Evolutionary conservation across 2,797 vertebrate genomes (phyloP).

Genomic region (Notoglanidium macrostoma): DNA sequence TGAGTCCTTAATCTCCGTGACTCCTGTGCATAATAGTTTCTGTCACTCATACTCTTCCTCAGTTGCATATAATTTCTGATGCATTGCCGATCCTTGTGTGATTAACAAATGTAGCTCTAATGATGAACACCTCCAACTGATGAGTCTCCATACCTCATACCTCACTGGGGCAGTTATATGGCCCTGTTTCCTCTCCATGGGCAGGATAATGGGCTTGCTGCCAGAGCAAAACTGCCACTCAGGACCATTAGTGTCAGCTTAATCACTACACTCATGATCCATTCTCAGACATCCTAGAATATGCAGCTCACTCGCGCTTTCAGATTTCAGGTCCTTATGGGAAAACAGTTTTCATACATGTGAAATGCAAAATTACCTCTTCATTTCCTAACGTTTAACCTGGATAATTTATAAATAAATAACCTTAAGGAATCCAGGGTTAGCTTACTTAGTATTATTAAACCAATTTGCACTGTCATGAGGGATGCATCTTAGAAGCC

Average conservation of each 20-base stretch:
- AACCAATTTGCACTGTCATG: background rate
- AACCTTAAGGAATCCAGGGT: background rate
- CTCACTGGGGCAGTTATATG: constrained; percentile 47
- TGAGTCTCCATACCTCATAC: constrained; percentile 41
- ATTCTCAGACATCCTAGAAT: constrained; percentile 60
- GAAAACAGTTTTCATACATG: background rate
- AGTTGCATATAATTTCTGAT: constrained; percentile 44
- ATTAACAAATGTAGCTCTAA: constrained; percentile 48
- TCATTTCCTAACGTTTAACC: background rate
- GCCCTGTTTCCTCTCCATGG: constrained; percentile 66
- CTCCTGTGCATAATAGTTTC: background rate
- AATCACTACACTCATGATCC: constrained; percentile 74
- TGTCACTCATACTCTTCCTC: constrained; percentile 38
- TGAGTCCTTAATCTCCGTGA: constrained; percentile 38
- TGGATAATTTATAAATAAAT: background rate
- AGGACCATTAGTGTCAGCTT: constrained; percentile 75
- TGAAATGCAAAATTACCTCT: background rate
- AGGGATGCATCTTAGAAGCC: background rate
- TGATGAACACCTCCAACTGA: constrained; percentile 47
- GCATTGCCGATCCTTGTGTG: constrained; percentile 33
- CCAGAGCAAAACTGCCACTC: constrained; percentile 72
- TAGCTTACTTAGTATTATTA: background rate
- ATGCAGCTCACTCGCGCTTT: constrained; percentile 8
- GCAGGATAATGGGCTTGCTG: constrained; percentile 70
- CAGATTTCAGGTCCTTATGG: background rate